Evolutionary conservation across 2,797 vertebrate genomes (phyloP).

Genomic region (Hemibagrus guttatus): DNA sequence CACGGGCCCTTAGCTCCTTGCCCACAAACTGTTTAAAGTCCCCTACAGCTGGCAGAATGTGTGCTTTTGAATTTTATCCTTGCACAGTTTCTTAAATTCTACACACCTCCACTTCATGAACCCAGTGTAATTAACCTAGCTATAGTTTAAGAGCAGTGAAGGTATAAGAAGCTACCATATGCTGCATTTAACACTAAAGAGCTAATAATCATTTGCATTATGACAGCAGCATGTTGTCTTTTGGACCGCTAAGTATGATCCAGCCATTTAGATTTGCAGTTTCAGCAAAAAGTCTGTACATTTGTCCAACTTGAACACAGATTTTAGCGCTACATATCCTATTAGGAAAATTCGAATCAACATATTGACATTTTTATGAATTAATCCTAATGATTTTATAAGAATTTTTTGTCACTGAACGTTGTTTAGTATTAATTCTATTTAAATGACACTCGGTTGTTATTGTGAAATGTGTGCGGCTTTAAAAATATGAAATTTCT

Average conservation of each 20-base stretch:
- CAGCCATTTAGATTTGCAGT: neutral
- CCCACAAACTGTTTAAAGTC: conserved; percentile 46
- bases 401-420: conserved; percentile 48
- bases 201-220: conserved; percentile 17
- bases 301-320: neutral
- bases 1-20: conserved; percentile 64
- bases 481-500: neutral
- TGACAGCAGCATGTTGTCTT: neutral
- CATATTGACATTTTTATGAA: neutral
- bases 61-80: conserved; percentile 26
- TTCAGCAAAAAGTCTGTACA: neutral
- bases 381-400: neutral
- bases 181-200: conserved; percentile 4
- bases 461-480: neutral
- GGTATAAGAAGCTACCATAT: conserved; percentile 26
- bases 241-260: neutral
- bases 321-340: neutral
- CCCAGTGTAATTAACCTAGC: conserved; percentile 22
- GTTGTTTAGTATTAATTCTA: conserved; percentile 55
- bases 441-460: conserved; percentile 41
- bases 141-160: conserved; percentile 35
- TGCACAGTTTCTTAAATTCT: conserved; percentile 31
- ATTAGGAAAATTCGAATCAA: neutral
- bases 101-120: conserved; percentile 25
- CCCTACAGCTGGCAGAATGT: conserved; percentile 42